Conservation (phyloP, 2,888 invertebrate species). For the Steinernema scapterisci region DNA sequence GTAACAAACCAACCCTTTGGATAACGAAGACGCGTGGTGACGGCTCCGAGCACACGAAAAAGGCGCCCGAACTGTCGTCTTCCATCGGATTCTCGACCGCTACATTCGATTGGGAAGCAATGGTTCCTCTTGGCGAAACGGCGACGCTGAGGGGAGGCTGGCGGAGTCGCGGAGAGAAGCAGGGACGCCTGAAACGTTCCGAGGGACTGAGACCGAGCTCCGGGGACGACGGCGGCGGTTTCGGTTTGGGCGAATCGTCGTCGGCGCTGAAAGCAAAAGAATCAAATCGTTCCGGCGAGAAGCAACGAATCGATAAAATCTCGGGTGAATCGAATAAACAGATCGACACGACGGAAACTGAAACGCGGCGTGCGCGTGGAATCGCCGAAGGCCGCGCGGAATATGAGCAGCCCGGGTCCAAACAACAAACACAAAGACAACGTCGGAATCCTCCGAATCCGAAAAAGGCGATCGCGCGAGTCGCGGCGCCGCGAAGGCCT, state of each 20-base stretch:
- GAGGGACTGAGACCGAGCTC: slow-evolving; percentile 9
- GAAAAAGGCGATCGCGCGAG: slow-evolving; percentile 30
- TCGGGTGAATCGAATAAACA: slow-evolving; percentile 10
- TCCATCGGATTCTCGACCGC: slow-evolving; percentile 13
- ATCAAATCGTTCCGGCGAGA: slow-evolving; percentile 4
- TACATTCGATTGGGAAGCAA: slow-evolving; percentile 10
- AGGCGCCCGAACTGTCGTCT: slow-evolving; percentile 47
- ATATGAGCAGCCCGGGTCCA: not conserved
- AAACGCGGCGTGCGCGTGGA: not conserved
- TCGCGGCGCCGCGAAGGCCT: slow-evolving; percentile 14
- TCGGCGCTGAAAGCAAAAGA: not conserved
- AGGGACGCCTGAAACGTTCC: not conserved
- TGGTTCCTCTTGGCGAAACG: not conserved
- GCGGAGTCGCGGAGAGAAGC: not conserved
- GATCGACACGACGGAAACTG: not conserved
- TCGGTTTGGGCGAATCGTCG: not conserved
- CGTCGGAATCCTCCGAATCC: slow-evolving; percentile 10
- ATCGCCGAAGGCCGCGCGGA: slow-evolving; percentile 1
- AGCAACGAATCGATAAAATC: slow-evolving; percentile 26
- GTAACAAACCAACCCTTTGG: slow-evolving; percentile 72
- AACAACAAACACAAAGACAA: not conserved
- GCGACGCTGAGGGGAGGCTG: slow-evolving; percentile 4
- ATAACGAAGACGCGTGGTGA: slow-evolving; percentile 75
- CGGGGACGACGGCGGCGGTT: slow-evolving; percentile 12
- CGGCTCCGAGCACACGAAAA: slow-evolving; percentile 75